These are phyloP conservation scores for Megaustenia siamemsis DNA, from an alignment of 2,888 invertebrate species.

Conservation along the genomic window DNA sequence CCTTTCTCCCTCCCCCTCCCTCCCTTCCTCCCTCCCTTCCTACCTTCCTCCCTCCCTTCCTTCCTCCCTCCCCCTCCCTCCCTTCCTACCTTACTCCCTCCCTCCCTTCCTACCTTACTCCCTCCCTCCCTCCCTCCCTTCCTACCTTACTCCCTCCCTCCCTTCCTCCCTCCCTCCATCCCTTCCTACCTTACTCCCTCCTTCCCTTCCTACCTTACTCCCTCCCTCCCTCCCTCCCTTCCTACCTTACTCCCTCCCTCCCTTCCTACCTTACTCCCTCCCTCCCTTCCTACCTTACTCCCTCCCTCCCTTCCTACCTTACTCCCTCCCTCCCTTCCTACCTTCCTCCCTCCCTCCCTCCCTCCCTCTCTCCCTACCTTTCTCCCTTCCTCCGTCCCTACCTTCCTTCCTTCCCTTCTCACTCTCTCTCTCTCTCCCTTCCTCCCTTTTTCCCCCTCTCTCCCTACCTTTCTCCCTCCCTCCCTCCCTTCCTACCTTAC, in stretches of 20 bases:
- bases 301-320: background rate
- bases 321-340: too few species aligned
- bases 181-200: background rate
- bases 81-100: background rate
- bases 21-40: background rate
- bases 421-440: too few species aligned
- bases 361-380: too few species aligned
- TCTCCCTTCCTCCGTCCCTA: too few species aligned
- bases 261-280: background rate
- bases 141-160: background rate
- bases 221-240: background rate
- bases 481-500: too few species aligned
- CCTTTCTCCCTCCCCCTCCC: constrained; percentile 7
- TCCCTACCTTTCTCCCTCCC: too few species aligned
- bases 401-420: too few species aligned
- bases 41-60: background rate
- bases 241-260: background rate
- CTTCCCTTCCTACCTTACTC: background rate
- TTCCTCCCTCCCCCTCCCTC: too few species aligned
- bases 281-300: background rate
- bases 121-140: background rate
- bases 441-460: too few species aligned
- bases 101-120: background rate
- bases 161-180: too few species aligned
- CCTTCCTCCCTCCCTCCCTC: too few species aligned